A percentile compares a stretch with the other conserved stretches of the same genome.
These are phyloP conservation scores for Bradypus variegatus DNA, from an alignment of 2,797 vertebrate genomes.

Conservation along the genomic window DNA sequence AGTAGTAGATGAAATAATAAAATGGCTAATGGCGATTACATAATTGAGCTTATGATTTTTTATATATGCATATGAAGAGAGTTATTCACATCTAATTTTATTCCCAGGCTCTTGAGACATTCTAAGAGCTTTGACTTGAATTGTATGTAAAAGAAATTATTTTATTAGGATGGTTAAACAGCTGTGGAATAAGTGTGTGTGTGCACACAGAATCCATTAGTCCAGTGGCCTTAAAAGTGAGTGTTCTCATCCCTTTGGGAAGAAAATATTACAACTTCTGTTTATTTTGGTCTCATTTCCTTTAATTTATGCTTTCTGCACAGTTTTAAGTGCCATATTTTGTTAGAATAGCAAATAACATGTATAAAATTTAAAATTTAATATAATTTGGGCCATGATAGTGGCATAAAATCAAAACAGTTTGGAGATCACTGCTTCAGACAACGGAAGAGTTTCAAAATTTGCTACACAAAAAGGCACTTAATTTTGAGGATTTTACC, in stretches of 20 bases:
- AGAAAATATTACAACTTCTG: background rate
- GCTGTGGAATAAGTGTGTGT: background rate
- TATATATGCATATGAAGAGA: conserved; percentile 18
- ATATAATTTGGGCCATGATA: background rate
- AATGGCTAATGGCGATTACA: background rate
- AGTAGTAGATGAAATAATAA: conserved; percentile 27
- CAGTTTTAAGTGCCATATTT: background rate
- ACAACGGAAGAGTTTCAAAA: background rate
- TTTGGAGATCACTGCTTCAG: background rate
- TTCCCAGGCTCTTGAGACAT: background rate
- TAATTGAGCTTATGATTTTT: conserved; percentile 46
- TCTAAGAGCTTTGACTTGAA: conserved; percentile 25
- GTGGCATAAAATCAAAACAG: background rate
- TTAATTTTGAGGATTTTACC: background rate
- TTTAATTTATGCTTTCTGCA: background rate
- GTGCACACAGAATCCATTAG: background rate
- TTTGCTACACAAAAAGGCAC: background rate
- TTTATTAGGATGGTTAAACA: conserved; percentile 23
- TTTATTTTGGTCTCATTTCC: background rate
- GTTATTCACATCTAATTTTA: conserved; percentile 39
- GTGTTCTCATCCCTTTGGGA: background rate
- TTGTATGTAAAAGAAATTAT: conserved; percentile 32
- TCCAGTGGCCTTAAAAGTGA: background rate
- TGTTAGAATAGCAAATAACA: background rate
- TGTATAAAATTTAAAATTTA: background rate